phyloP scores from a whole-genome alignment of 2,888 invertebrate genomes.

The Tipula vernalis region DNA sequence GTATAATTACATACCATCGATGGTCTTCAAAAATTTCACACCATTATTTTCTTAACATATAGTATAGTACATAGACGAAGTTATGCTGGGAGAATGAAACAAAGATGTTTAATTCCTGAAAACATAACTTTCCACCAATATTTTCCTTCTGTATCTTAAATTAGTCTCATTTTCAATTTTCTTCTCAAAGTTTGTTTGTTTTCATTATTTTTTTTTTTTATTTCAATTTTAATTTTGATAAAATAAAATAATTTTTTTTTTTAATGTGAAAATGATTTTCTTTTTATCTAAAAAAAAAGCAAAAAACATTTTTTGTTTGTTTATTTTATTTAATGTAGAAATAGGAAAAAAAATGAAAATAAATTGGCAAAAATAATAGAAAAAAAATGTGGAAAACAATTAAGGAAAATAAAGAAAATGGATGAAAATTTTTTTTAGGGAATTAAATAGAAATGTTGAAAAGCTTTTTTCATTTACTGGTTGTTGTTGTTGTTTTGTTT shows the following conservation, averaged over 20 bases:
- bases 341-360: not conserved
- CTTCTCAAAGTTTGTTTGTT: not conserved
- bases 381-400: not conserved
- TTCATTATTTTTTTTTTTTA: not conserved
- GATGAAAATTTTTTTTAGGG: not conserved
- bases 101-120: not conserved
- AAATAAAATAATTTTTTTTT: not conserved
- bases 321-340: not conserved
- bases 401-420: not conserved
- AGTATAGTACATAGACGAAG: not conserved
- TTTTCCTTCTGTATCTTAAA: not conserved
- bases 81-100: not conserved
- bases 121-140: not conserved
- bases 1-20: not conserved
- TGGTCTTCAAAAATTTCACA: not conserved
- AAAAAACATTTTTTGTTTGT: not conserved
- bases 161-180: conserved; percentile 4
- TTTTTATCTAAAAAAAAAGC: not conserved
- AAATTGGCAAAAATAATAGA: not conserved
- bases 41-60: not conserved
- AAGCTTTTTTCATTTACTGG: not conserved
- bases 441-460: not conserved
- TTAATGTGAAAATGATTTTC: not conserved
- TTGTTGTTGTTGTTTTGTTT: not conserved
- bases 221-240: not conserved